Base-by-base conservation (phyloP, 2,888 invertebrate genomes). In the Netelia melanura region DNA sequence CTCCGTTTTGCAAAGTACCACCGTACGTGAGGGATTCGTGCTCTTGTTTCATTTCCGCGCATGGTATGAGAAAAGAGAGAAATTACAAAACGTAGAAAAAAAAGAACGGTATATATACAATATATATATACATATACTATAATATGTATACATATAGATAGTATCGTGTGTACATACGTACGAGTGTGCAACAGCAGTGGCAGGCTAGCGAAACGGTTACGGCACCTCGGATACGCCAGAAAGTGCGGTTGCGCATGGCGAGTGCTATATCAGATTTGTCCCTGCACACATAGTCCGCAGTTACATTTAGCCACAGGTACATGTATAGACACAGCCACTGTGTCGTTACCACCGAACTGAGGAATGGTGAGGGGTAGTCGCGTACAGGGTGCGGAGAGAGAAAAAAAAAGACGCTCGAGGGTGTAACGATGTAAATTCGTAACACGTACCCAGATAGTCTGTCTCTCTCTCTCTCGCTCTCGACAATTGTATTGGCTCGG, bases 1-100 rank as follows among this genome's bases (percentile, higher is more conserved):
- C 75, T 56, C 56, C 48, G 74, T 72, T 84, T 81, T 64, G 64
- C 74, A 58, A 65, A 74, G 56, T 62, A 72, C 72, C 74, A 56
- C 48, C 68, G n/a, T 21, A 72, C 14, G 23, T 64, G 72, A 72
- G 54, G 62, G 44, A 68, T 70, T 70, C 81, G 65, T 70, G 78
- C 74, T 74, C 38, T 70, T 70, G 54, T 72, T 58, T 70, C 81
- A n/a, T 77, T 81, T 72, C 44, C 76, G 17, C 56, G 44, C 14
- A 14, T 21, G 58, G 1, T 23, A 25, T 21, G 23, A 1, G 10
- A 71, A 81, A 72, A 62, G 48, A 58, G 10, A 48, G 30, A 54
- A 56, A 17, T 30, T 25, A 11, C 25, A 65, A 38, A 72, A 52
- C 52, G 58, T 0, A 43, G 48, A 71, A 17, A 71, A 44, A 70